Evolutionary conservation across 2,797 vertebrate genomes (phyloP), one percentile per base, ranked within the genome.

Genomic region (Falco columbarius): DNA sequence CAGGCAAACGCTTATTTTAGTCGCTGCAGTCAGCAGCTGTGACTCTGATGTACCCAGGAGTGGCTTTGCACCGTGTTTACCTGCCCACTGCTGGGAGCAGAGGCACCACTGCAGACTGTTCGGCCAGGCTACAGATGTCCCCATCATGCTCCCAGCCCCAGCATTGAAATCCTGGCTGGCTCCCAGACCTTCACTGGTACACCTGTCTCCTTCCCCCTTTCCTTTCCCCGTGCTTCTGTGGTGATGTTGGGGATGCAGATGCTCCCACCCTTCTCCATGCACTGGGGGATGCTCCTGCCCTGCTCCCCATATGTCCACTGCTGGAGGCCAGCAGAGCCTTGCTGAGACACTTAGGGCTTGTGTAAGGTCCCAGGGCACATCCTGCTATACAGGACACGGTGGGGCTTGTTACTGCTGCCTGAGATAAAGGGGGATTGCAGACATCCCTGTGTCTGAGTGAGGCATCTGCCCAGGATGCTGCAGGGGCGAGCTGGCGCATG

Each of bases 1-100:
- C 95, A 97, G 92, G 93, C 88, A 94, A 95, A 92, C 0, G 52
- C 86, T 93, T 97, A 97, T 95, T 97, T 97, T 96, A 97, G 97
- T 85, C 23, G 3, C 92, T 95, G 97, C 95, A 96, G 86, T 94
- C 79, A 6, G 90, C 95, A 97, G 96, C 93, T 97, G 95, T 94
- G 94, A 91, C 93, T 97, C 65, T 55, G 68, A 87, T 94, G 89
- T 59, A 86, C 92, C 83, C 91, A 71, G 83, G 58, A 97, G 89
- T 1, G 1, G 90, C 86, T 85, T 74, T 24, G 3, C 66, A 29
- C 24, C 0, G 2, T 90, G 94, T 92, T 97, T 96, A 95, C 86
- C 46, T 16, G 1, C 85, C 68, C 0, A 5, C 84, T 88, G 54
- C 93, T 34, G 23, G 49, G 84, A 95, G 82, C 42, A 75, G 14